Evolutionary conservation across 2,113 vertebrate species (phyloP).

Genomic region (Gallinago paraguaiae): DNA sequence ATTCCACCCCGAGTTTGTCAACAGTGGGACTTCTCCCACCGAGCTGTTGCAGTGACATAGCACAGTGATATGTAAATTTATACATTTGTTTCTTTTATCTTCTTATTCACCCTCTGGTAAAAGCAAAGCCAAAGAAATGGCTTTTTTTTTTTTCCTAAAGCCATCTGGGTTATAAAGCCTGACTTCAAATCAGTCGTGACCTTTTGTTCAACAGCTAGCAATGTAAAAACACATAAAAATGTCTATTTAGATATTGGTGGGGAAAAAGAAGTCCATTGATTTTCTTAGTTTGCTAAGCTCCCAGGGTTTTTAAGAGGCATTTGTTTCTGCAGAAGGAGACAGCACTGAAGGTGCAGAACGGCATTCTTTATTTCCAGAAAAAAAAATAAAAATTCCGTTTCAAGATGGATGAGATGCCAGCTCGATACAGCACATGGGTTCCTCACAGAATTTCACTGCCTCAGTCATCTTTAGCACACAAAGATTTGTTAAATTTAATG

Average conservation of each 20-base stretch:
- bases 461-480: neutral
- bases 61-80: conserved; percentile 38
- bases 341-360: neutral
- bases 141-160: conserved; percentile 13
- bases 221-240: conserved; percentile 57
- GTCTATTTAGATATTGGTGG: conserved; percentile 58
- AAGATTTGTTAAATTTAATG: neutral
- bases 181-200: conserved; percentile 63
- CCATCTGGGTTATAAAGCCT: conserved; percentile 58
- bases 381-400: neutral
- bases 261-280: conserved; percentile 54
- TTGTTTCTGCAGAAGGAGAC: conserved; percentile 24
- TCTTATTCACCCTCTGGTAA: conserved; percentile 8
- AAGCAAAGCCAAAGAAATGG: neutral
- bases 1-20: conserved; percentile 43
- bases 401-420: neutral
- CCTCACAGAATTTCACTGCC: neutral
- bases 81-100: conserved; percentile 35
- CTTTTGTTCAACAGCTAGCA: conserved; percentile 63
- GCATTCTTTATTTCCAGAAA: neutral
- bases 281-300: conserved; percentile 41
- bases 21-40: conserved; percentile 14
- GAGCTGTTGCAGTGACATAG: conserved; percentile 17
- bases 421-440: neutral
- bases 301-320: conserved; percentile 12